These are phyloP conservation scores for Phalera bucephala DNA, from an alignment of 2,888 invertebrate genomes.

Conservation along the genomic window DNA sequence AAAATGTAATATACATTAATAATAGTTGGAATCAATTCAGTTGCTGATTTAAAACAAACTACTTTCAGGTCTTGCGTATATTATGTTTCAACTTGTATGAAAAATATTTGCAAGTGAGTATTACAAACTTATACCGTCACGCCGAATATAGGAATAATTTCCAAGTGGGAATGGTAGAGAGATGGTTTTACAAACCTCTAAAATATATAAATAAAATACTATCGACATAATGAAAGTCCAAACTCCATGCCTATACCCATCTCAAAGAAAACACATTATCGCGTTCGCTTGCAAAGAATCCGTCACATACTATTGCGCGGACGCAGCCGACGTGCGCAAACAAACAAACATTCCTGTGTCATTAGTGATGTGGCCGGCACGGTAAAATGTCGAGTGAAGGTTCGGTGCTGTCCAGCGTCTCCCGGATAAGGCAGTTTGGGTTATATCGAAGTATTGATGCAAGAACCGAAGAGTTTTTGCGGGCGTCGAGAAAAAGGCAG, in stretches of 20 bases:
- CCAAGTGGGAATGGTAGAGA: too few species aligned
- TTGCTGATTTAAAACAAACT: too few species aligned
- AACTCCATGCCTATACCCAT: conserved; percentile 47
- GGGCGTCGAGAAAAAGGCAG: conserved; percentile 64
- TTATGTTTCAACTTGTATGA: too few species aligned
- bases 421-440: conserved; percentile 64
- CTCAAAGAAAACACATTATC: conserved; percentile 61
- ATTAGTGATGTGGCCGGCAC: conserved; percentile 52
- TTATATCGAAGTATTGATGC: conserved; percentile 70
- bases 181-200: too few species aligned
- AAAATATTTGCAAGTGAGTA: too few species aligned
- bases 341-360: conserved; percentile 22
- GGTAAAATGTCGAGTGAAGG: conserved; percentile 65
- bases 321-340: conserved; percentile 43
- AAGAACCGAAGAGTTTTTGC: conserved; percentile 69
- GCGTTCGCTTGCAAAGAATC: conserved; percentile 48
- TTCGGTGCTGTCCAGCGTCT: conserved; percentile 51
- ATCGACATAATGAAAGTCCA: conserved; percentile 36
- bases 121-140: too few species aligned
- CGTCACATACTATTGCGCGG: conserved; percentile 50
- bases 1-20: too few species aligned
- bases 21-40: too few species aligned
- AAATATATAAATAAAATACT: too few species aligned
- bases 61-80: too few species aligned
- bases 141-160: too few species aligned